These are phyloP conservation scores for Crossocerus cetratus DNA, from an alignment of 2,888 invertebrate genomes.

Conservation along the genomic window DNA sequence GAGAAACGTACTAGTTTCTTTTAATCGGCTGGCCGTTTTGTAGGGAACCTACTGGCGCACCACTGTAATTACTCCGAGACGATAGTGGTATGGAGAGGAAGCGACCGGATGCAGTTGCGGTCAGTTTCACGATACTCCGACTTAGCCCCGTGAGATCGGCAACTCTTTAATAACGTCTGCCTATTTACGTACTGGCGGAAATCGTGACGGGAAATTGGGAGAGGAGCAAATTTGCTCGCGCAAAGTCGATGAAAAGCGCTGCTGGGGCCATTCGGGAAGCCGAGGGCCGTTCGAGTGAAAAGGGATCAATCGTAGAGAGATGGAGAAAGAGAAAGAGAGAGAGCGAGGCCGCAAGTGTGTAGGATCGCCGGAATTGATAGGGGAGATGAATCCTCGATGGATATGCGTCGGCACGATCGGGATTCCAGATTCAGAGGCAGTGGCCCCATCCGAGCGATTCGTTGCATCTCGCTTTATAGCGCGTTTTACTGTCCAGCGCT, in stretches of 20 bases:
- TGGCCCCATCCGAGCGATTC: conserved; percentile 19
- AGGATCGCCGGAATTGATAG: conserved; percentile 23
- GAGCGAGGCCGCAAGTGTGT: conserved; percentile 36
- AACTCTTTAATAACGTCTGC: conserved; percentile 26
- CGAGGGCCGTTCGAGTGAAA: background rate
- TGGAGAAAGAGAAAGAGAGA: conserved; percentile 22
- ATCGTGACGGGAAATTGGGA: conserved; percentile 3
- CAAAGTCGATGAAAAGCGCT: background rate
- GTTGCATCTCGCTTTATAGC: conserved; percentile 59
- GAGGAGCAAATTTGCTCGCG: background rate
- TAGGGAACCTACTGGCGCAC: background rate
- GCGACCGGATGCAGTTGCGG: conserved; percentile 43
- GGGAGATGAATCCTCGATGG: conserved; percentile 31
- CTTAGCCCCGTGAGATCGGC: conserved; percentile 31
- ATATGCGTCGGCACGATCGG: conserved; percentile 48
- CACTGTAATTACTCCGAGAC: conserved; percentile 21
- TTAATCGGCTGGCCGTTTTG: no score
- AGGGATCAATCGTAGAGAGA: conserved; percentile 13
- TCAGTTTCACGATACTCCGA: conserved; percentile 30
- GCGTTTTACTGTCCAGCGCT: conserved; percentile 63
- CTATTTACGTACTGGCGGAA: background rate
- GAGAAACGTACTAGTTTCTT: background rate
- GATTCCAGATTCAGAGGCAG: conserved; percentile 55
- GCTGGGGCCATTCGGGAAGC: background rate
- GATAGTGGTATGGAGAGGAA: conserved; percentile 9